Conservation (phyloP, 2,888 invertebrate species). For the Troglohyphantes excavatus region DNA sequence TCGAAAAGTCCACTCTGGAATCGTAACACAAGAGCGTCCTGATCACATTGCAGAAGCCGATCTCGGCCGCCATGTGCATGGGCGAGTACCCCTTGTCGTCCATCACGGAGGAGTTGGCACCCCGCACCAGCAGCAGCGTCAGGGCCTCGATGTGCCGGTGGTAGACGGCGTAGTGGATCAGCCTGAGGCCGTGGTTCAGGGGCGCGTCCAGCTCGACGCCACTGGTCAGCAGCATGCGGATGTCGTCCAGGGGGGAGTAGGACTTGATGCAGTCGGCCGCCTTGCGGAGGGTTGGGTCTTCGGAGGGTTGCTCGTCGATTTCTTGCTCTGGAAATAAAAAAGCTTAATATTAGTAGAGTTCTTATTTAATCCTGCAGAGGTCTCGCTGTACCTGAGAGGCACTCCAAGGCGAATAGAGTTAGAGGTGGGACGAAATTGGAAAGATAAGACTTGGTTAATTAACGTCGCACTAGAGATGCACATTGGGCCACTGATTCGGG, state of each 20-base stretch:
- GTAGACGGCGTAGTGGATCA: conserved; percentile 96
- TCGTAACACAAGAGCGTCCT: conserved; percentile 89
- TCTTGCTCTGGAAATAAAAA: neutral
- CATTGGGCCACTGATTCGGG: too few species aligned
- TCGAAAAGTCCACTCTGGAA: conserved; percentile 89
- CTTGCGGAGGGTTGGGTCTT: conserved; percentile 87
- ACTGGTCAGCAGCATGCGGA: conserved; percentile 91
- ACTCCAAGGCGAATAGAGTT: too few species aligned
- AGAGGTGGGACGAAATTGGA: too few species aligned
- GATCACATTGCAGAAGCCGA: conserved; percentile 82
- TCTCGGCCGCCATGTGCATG: conserved; percentile 91
- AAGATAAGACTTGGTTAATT: too few species aligned
- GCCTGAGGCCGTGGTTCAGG: conserved; percentile 87
- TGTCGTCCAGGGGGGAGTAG: conserved; percentile 92
- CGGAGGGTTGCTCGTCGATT: neutral
- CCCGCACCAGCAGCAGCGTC: conserved; percentile 89
- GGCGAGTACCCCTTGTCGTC: conserved; percentile 96
- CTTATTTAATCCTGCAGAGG: too few species aligned
- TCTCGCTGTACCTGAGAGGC: too few species aligned
- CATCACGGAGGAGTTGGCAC: conserved; percentile 90
- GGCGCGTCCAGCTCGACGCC: conserved; percentile 85
- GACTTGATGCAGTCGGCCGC: conserved; percentile 94
- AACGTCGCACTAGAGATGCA: too few species aligned
- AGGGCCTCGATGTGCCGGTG: conserved; percentile 90
- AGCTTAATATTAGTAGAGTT: too few species aligned